Conservation (phyloP, 2,797 vertebrate genomes). For the Neosalanx taihuensis region DNA sequence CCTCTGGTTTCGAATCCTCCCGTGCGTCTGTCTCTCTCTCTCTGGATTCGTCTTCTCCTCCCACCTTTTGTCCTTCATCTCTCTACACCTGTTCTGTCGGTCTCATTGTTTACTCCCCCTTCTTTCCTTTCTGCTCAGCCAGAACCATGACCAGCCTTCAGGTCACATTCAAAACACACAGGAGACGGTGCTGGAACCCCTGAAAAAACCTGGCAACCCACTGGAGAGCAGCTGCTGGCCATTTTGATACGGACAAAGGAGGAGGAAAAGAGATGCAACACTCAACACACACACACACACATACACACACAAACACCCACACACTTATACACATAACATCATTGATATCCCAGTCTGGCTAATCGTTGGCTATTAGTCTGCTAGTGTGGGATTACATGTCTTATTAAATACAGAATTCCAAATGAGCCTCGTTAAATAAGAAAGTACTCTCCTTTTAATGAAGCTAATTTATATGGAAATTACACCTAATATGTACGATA, state of each 20-base stretch:
- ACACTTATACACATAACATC: conserved; percentile 23
- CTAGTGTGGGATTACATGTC: conserved; percentile 77
- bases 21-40: conserved; percentile 38
- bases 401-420: conserved; percentile 83
- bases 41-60: conserved; percentile 52
- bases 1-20: conserved; percentile 11
- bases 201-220: conserved; percentile 26
- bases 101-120: conserved; percentile 40
- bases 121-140: conserved; percentile 18
- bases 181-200: not conserved
- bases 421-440: conserved; percentile 80
- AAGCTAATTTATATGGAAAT: conserved; percentile 85
- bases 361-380: conserved; percentile 80
- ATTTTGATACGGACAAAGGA: conserved; percentile 61
- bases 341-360: conserved; percentile 50
- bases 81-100: conserved; percentile 49
- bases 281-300: conserved; percentile 31
- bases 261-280: conserved; percentile 33
- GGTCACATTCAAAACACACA: conserved; percentile 23
- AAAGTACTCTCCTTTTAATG: conserved; percentile 79
- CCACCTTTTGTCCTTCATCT: conserved; percentile 6
- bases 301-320: not conserved
- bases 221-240: conserved; percentile 60
- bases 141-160: conserved; percentile 35
- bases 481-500: conserved; percentile 74